Conservation (phyloP, 2,797 vertebrate species). For the Chrosomus eos region DNA sequence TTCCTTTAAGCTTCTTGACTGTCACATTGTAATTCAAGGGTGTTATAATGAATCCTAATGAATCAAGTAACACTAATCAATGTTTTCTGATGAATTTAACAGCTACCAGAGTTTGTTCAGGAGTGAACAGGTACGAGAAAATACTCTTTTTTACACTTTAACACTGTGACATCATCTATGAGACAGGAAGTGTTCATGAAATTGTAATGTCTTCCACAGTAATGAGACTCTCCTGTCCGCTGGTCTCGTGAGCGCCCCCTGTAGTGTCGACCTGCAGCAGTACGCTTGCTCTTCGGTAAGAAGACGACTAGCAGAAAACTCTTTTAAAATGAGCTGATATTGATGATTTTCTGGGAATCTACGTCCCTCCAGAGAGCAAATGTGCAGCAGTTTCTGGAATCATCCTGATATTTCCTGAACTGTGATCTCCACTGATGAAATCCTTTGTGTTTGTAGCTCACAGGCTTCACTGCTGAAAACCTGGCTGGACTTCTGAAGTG, state of each 20-base stretch:
- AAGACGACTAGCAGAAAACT: neutral
- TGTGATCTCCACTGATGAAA: neutral
- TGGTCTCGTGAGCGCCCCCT: conserved; percentile 51
- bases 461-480: conserved; percentile 65
- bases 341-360: neutral
- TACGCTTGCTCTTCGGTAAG: conserved; percentile 74
- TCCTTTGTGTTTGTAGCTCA: conserved; percentile 8
- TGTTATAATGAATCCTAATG: neutral
- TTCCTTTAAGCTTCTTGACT: neutral
- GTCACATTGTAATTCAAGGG: neutral
- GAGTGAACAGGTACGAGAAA: neutral
- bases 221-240: conserved; percentile 37
- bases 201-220: conserved; percentile 58
- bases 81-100: neutral
- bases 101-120: conserved; percentile 13
- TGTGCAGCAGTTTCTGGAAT: neutral
- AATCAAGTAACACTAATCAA: neutral
- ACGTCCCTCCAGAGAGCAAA: neutral
- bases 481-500: conserved; percentile 72
- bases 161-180: neutral
- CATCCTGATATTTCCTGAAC: neutral
- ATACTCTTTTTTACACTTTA: neutral
- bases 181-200: neutral
- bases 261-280: conserved; percentile 65
- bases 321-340: neutral